phyloP scores from a whole-genome alignment of 2,113 vertebrate species.

The Chionis minor region DNA sequence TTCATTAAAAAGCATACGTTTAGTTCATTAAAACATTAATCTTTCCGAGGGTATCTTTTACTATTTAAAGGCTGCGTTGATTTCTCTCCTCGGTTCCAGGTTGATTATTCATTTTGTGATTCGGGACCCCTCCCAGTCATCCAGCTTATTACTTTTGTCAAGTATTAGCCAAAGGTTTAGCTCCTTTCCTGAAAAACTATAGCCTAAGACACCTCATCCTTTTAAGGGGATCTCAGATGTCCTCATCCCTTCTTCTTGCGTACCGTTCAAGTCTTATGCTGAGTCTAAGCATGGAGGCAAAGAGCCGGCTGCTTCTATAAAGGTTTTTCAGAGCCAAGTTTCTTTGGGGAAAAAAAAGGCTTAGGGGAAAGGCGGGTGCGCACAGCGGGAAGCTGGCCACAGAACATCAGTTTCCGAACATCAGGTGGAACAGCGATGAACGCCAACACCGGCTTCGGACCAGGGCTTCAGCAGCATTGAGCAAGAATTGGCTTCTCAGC shows the following conservation, averaged over 20 bases:
- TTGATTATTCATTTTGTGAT: constrained; percentile 1
- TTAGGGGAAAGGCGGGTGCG: neutral
- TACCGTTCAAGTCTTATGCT: neutral
- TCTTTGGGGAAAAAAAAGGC: fast-evolving
- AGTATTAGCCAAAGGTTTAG: neutral
- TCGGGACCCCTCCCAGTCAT: neutral
- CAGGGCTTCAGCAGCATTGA: neutral
- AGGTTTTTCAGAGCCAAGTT: neutral
- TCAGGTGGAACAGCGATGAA: neutral
- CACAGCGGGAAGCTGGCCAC: neutral
- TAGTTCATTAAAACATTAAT: constrained; percentile 30
- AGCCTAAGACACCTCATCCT: neutral
- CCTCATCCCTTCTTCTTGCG: neutral
- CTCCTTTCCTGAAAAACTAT: neutral
- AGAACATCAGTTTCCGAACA: neutral
- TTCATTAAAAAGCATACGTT: constrained; percentile 36
- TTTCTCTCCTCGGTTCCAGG: neutral
- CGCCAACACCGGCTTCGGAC: neutral
- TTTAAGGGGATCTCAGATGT: neutral
- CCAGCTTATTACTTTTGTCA: neutral
- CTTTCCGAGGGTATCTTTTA: neutral
- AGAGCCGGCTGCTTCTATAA: neutral
- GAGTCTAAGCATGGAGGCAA: neutral
- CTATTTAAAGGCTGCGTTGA: constrained; percentile 28
- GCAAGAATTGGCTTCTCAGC: neutral